A percentile compares a stretch with the other conserved stretches of the same genome.
Conservation (phyloP, 2,113 vertebrate species). For the Sciurus niger region DNA sequence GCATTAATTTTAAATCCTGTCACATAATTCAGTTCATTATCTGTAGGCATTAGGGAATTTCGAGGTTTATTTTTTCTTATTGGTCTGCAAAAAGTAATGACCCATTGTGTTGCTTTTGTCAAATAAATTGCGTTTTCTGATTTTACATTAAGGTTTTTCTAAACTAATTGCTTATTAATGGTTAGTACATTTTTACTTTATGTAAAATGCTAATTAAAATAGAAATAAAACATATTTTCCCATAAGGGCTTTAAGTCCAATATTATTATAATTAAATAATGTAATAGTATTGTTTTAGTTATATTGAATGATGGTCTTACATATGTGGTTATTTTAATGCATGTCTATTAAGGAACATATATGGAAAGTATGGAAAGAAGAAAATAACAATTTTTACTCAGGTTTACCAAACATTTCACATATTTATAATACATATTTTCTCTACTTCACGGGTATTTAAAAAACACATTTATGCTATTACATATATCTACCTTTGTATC, state of each 20-base stretch:
- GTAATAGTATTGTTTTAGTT: neutral
- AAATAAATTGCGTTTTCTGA: conserved; percentile 7
- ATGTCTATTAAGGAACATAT: neutral
- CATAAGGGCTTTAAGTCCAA: neutral
- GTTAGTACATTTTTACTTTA: neutral
- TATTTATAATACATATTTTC: neutral
- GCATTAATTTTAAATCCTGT: conserved; percentile 39
- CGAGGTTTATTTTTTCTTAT: neutral
- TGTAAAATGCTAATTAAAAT: conserved; percentile 1
- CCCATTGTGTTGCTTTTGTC: neutral
- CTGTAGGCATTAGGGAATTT: neutral
- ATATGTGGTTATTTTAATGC: neutral
- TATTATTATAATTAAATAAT: conserved; percentile 22
- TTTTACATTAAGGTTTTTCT: neutral
- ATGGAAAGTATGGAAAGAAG: neutral
- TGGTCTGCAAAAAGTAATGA: neutral
- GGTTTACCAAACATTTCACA: neutral
- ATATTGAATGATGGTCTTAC: neutral
- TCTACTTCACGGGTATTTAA: neutral
- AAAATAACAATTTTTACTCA: neutral
- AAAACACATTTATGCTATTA: neutral
- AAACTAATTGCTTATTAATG: conserved; percentile 36
- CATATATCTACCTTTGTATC: neutral
- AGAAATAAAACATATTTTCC: neutral
- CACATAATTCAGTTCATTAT: neutral